A percentile compares a stretch with the other conserved stretches of the same genome.
These are phyloP conservation scores for Myotis daubentonii DNA, from an alignment of 2,797 vertebrate genomes.

Conservation along the genomic window DNA sequence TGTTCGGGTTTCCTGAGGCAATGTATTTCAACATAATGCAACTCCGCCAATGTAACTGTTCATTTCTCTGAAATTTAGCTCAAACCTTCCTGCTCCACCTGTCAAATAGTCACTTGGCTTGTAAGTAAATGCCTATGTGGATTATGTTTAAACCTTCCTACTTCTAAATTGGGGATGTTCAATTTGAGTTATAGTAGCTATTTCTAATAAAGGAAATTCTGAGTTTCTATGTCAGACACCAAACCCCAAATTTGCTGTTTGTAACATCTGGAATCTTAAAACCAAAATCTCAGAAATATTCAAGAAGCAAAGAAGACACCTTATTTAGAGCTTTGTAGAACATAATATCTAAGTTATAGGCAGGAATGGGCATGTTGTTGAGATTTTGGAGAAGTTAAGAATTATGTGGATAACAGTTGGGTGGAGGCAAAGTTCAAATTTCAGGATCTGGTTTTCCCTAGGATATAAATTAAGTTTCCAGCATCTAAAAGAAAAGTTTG, in stretches of 20 bases:
- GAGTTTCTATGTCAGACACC: not conserved
- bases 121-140: not conserved
- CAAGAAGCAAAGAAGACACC: not conserved
- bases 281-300: conserved; percentile 53
- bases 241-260: conserved; percentile 45
- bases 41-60: conserved; percentile 40
- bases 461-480: not conserved
- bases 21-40: conserved; percentile 60
- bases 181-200: not conserved
- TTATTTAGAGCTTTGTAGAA: conserved; percentile 49
- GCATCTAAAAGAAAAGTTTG: not conserved
- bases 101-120: not conserved
- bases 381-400: not conserved
- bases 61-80: conserved; percentile 55
- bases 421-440: not conserved
- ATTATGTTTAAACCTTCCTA: conserved; percentile 14
- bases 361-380: not conserved
- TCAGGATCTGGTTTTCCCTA: not conserved
- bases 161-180: not conserved
- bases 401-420: not conserved
- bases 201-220: conserved; percentile 57
- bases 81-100: not conserved
- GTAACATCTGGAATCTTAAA: conserved; percentile 54
- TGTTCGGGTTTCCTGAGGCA: conserved; percentile 67
- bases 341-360: not conserved